Percentiles rank a stretch among this genome's conserved stretches.
Conservation (phyloP, 2,888 invertebrate genomes). For the Cenopis cana region DNA sequence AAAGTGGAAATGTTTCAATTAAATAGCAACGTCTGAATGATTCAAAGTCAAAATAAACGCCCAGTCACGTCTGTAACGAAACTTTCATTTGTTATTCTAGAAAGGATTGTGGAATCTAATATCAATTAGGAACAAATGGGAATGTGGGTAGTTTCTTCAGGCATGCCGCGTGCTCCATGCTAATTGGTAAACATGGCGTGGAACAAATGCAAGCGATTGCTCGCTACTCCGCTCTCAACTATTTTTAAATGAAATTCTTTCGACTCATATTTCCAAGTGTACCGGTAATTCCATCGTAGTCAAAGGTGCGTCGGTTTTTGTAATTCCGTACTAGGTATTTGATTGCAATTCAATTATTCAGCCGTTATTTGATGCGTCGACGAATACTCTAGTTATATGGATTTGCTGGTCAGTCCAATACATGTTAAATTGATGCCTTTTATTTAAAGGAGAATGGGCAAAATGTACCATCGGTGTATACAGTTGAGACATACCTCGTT, state of each 20-base stretch:
- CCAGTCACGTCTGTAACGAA: slow-evolving; percentile 25
- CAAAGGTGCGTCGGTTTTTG: slow-evolving; percentile 60
- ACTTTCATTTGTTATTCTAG: slow-evolving; percentile 45
- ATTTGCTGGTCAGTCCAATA: slow-evolving; percentile 17
- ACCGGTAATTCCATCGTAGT: slow-evolving; percentile 63
- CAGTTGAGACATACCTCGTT: too few species aligned
- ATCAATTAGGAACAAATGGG: slow-evolving; percentile 62
- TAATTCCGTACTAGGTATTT: slow-evolving; percentile 70
- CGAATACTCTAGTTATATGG: slow-evolving; percentile 39
- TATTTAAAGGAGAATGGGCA: too few species aligned
- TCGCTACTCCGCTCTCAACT: slow-evolving; percentile 59
- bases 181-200: slow-evolving; percentile 77
- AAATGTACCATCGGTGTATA: too few species aligned
- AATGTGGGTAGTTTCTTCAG: slow-evolving; percentile 55
- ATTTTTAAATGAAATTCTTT: slow-evolving; percentile 81
- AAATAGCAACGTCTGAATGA: background rate
- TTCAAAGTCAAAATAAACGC: background rate
- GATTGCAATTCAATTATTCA: slow-evolving; percentile 76
- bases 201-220: slow-evolving; percentile 64
- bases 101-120: slow-evolving; percentile 64
- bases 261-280: slow-evolving; percentile 69
- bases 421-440: slow-evolving; percentile 29
- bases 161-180: slow-evolving; percentile 54
- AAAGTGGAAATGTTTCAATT: background rate
- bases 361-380: slow-evolving; percentile 62